Base-by-base conservation (phyloP, 2,113 vertebrate genomes). In the Sebastes schlegelii region DNA sequence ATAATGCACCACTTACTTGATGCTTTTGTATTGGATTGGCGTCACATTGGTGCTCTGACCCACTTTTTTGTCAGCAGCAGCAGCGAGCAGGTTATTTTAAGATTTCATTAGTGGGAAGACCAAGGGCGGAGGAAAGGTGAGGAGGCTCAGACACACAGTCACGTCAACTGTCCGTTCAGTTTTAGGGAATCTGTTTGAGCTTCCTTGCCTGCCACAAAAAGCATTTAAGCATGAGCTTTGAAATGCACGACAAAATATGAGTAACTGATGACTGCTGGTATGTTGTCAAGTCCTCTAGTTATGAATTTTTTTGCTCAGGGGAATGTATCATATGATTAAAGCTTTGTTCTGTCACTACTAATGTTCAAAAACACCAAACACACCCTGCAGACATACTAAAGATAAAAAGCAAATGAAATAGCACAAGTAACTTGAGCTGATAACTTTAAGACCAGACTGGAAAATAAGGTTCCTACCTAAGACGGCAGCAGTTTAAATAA, bases 41-140 rank as follows among this genome's bases (percentile, higher is more conserved):
- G 13, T 81, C 23, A 51, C 79, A 64, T 60, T 80, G 81, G 77
- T 79, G 90, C 79, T 68, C 77, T 94, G 92, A 94, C 93, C 93
- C 87, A 94, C 73, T 94, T 93, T 92, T 80, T 74, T 11, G 19
- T 55, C 5, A 9, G 8, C 6, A 48, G 16, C 46, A 63, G 46
- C 54, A 40, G 80, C 21, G 21, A 45, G 86, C 70, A 80, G 86
- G 89, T 91, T 94, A 94, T 94, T 94, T 93, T 92, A 82, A 84
- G 91, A 87, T 80, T 87, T 84, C 83, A 91, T 89, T 88, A 90
- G 51, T 4, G 6, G 70, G 55, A 87, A 61, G 64, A 89, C 84
- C 75, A 68, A 86, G 84, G 91, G 77, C 54, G 74, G 69, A 82
- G 1, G 6, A 71, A 72, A 90, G 86, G 82, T 88, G 79, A 80